Base-by-base conservation (phyloP, 1,140 invertebrate species). In the Eubasilissa regina region DNA sequence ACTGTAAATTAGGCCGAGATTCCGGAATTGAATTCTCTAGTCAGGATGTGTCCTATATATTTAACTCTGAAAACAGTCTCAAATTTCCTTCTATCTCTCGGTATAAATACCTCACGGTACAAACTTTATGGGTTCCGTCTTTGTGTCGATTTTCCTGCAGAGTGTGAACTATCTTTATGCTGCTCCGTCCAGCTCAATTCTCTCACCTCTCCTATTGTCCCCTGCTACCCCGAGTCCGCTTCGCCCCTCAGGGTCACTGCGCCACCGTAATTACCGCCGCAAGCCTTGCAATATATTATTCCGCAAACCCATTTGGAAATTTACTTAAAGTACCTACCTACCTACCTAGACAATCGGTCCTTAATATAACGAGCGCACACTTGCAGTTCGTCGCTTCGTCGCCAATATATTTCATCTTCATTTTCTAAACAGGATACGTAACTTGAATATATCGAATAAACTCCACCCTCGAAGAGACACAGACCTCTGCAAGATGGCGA, bases 261-360 rank as follows among this genome's bases (percentile, higher is more conserved):
- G 48, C 11, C 48, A 0, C 60, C 25, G 13, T 64, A 64, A 64
- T 64, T 64, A 64, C 60, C 13, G 60, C 60, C 60, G 25, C 25
- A 64, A 64, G 60, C 19, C 60, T 25, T 64, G 60, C 60, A 64
- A 64, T 64, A 62, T 44, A 64, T 64, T 64, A 64, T 64, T 64
- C 25, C 60, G 35, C 13, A 51, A 51, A 64, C 25, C 60, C 60
- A 64, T 64, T 25, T 64, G 44, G 13, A 58, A n/a, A 58, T 58
- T 58, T 58, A 58, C 35, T n/a, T 45, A 48, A 19, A 68, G 15
- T 48, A 47, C 58, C 12, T 56, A 56, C 53, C n/a, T 17, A 56
- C 53, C 19, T 10, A 48, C 17, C 47, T 35, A 70, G 66, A 70
- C 66, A 48, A 70, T 70, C 47, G 47, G 47, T 51, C 19, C 66